Evolutionary conservation across 30 jellyfish, hydroid and myxozoan species (phyloP), one percentile per base, ranked within the genome.

Genomic region (Sanderia malayensis): DNA sequence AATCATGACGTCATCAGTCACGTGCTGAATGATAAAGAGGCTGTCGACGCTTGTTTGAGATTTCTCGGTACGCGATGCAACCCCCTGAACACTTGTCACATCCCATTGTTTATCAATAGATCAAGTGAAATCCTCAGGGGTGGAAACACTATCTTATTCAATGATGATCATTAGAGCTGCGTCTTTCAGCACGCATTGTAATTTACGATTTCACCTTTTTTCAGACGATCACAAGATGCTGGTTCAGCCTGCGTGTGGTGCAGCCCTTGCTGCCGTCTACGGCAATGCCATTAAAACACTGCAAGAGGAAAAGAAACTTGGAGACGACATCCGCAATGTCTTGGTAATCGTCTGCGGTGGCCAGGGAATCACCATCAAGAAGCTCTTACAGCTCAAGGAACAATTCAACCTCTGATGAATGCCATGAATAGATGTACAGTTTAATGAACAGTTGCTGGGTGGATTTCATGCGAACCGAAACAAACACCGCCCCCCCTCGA

Each of bases 161-260:
- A n/a, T n/a, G n/a, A n/a, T n/a, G n/a, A n/a, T n/a, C n/a, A n/a
- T n/a, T n/a, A n/a, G n/a, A n/a, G n/a, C n/a, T n/a, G n/a, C n/a
- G n/a, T n/a, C n/a, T n/a, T n/a, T n/a, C n/a, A n/a, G n/a, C n/a
- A n/a, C n/a, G n/a, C n/a, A n/a, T n/a, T n/a, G n/a, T n/a, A n/a
- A n/a, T n/a, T n/a, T n/a, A n/a, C n/a, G n/a, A n/a, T n/a, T n/a
- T n/a, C n/a, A n/a, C 15, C 24, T 6, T 44, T 73, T 33, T 65
- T 34, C 69, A 61, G 90, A 90, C 63, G 98, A 90, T 44, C 96
- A 83, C 57, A 83, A 74, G 52, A 73, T 79, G 73, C 81, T 90
- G 1, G 98, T 90, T 26, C 70, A 67, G 67, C 96, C 98, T 0
- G 96, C 98, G 0, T 90, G 98, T 37, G 98, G 98, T 4, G 98